These are phyloP conservation scores for Pycnomerus fuliginosus DNA, from an alignment of 2,888 invertebrate species.

Conservation along the genomic window DNA sequence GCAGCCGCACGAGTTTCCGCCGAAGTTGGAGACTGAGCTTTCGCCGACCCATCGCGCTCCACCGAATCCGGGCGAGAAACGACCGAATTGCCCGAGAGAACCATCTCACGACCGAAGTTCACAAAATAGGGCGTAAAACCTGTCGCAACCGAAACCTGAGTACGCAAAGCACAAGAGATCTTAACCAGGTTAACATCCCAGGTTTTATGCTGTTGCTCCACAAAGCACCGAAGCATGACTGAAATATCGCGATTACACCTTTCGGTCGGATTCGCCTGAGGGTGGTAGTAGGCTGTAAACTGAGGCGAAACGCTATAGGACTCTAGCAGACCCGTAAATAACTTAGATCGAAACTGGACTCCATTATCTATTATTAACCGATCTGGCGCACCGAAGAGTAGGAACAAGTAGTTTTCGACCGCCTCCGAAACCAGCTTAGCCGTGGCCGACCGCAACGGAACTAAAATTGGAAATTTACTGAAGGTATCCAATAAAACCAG, in stretches of 20 bases:
- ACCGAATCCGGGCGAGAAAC: neutral
- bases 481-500: neutral
- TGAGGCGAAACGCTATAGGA: neutral
- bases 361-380: neutral
- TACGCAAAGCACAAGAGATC: slow-evolving; percentile 5
- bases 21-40: neutral
- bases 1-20: neutral
- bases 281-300: neutral
- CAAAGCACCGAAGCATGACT: neutral
- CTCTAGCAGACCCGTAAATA: neutral
- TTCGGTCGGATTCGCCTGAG: neutral
- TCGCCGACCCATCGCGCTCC: neutral
- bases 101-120: slow-evolving; percentile 9
- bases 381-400: neutral
- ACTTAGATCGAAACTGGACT: neutral
- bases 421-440: neutral
- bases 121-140: slow-evolving; percentile 12
- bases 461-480: neutral
- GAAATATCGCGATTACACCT: neutral
- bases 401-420: neutral
- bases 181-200: neutral
- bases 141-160: slow-evolving; percentile 7
- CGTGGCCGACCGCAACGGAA: neutral
- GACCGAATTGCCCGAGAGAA: neutral
- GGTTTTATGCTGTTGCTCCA: neutral